These are phyloP conservation scores for Sciurus vulgaris DNA, from an alignment of 2,797 vertebrate genomes.

Conservation along the genomic window DNA sequence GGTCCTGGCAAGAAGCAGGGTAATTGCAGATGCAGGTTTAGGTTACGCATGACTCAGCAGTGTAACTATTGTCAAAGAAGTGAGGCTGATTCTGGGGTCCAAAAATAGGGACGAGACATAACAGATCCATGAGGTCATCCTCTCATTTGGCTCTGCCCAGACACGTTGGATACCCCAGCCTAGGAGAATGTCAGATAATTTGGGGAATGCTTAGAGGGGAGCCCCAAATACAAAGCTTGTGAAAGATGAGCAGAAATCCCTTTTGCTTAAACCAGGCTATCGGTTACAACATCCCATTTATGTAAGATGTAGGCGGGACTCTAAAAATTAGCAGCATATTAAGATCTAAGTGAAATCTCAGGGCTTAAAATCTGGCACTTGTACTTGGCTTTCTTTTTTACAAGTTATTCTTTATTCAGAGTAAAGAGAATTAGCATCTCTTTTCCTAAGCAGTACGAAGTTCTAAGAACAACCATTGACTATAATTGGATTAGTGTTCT, in stretches of 20 bases:
- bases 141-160: constrained; percentile 31
- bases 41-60: constrained; percentile 68
- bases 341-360: constrained; percentile 1
- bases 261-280: not conserved
- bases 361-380: not conserved
- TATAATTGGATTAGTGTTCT: not conserved
- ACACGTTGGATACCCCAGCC: not conserved
- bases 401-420: constrained; percentile 18
- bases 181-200: not conserved
- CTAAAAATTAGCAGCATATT: not conserved
- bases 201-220: not conserved
- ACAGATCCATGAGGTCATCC: constrained; percentile 34
- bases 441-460: not conserved
- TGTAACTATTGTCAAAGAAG: not conserved
- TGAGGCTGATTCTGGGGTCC: constrained; percentile 56
- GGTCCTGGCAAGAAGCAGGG: not conserved
- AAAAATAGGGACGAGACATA: constrained; percentile 65
- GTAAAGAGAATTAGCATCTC: constrained; percentile 18
- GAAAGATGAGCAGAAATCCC: not conserved
- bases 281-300: not conserved
- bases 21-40: not conserved
- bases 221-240: not conserved
- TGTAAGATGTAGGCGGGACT: not conserved
- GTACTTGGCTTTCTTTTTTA: constrained; percentile 4
- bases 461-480: not conserved